A percentile compares a stretch with the other conserved stretches of the same genome.
These are phyloP conservation scores for Spea multiplicata DNA, from an alignment of 2,113 vertebrate species.

Conservation along the genomic window DNA sequence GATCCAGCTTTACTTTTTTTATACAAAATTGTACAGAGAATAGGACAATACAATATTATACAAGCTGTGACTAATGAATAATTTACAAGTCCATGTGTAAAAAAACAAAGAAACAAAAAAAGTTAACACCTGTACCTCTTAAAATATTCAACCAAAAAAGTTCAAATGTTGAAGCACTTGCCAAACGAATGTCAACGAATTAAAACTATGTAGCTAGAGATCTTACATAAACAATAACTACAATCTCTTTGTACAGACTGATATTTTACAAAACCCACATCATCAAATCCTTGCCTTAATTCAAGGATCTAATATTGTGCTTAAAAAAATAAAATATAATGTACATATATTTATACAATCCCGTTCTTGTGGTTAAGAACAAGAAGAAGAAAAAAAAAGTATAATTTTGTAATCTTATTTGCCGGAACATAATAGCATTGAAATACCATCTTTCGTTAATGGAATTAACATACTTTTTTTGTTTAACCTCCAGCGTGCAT, in stretches of 20 bases:
- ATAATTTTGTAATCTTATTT: slow-evolving; percentile 2
- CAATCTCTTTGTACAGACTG: slow-evolving; percentile 73
- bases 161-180: slow-evolving; percentile 69
- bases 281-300: slow-evolving; percentile 70
- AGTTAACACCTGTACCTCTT: slow-evolving; percentile 85
- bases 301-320: slow-evolving; percentile 69
- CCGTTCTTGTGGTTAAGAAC: slow-evolving; percentile 67
- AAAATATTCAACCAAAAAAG: slow-evolving; percentile 81
- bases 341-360: slow-evolving; percentile 70
- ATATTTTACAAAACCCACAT: slow-evolving; percentile 76
- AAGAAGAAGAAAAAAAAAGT: not conserved
- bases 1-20: slow-evolving; percentile 76
- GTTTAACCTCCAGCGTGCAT: not conserved
- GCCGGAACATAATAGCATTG: not conserved
- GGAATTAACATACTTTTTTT: not conserved
- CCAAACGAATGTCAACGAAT: slow-evolving; percentile 73
- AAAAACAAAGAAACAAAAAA: slow-evolving; percentile 80
- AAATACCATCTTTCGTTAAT: not conserved
- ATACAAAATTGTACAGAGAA: slow-evolving; percentile 87
- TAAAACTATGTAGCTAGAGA: slow-evolving; percentile 77
- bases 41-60: slow-evolving; percentile 86
- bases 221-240: slow-evolving; percentile 77
- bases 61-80: slow-evolving; percentile 96
- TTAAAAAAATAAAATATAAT: slow-evolving; percentile 62
- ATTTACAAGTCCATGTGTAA: slow-evolving; percentile 85